Evolutionary conservation across 2,797 vertebrate genomes (phyloP).

Genomic region (Peromyscus aztecus): DNA sequence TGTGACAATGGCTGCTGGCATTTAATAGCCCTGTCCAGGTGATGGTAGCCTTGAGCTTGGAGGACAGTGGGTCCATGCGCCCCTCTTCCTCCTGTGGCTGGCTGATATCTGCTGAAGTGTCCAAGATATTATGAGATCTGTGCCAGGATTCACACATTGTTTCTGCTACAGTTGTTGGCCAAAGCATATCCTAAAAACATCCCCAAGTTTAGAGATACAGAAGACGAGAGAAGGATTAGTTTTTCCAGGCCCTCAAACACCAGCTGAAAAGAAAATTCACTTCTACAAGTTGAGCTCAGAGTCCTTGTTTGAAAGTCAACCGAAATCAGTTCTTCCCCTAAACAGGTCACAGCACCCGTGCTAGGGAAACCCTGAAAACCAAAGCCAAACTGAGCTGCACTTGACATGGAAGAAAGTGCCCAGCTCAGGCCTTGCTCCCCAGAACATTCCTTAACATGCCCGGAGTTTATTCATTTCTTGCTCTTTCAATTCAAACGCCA

Average conservation of each 20-base stretch:
- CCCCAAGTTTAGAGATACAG: background rate
- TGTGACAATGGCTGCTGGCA: fast-evolving
- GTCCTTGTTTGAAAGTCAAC: background rate
- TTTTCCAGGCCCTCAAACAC: fast-evolving
- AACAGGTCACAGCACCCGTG: background rate
- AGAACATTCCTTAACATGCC: background rate
- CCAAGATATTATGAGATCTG: fast-evolving
- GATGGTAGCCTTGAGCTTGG: fast-evolving
- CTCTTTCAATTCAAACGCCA: conserved; percentile 37
- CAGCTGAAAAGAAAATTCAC: background rate
- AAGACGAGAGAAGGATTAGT: fast-evolving
- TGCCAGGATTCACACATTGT: fast-evolving
- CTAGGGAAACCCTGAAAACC: fast-evolving
- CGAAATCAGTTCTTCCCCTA: background rate
- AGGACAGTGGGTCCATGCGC: fast-evolving
- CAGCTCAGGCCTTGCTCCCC: background rate
- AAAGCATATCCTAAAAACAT: background rate
- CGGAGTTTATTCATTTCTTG: conserved; percentile 19
- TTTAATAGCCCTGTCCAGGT: fast-evolving
- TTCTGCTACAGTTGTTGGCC: background rate
- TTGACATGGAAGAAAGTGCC: background rate
- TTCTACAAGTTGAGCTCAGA: background rate
- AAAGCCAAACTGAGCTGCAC: fast-evolving
- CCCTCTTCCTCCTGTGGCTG: fast-evolving
- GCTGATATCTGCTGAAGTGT: background rate